These are phyloP conservation scores for Clarias batrachus DNA, from an alignment of 2,113 vertebrate species.

Conservation along the genomic window DNA sequence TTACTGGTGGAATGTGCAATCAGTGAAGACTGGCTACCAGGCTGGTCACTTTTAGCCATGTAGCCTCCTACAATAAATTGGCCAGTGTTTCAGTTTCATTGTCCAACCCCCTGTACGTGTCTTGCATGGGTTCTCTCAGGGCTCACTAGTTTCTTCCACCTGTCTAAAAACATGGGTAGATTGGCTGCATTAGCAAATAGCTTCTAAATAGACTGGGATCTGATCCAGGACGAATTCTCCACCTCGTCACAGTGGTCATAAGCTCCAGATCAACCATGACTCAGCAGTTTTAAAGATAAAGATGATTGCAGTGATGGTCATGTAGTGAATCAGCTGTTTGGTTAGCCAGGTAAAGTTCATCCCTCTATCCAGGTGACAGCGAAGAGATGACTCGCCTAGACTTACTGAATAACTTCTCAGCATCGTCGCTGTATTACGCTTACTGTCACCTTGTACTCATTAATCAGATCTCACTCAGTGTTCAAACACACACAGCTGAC, in stretches of 20 bases:
- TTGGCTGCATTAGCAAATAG: neutral
- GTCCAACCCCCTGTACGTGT: too few relatives aligned
- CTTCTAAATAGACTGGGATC: neutral
- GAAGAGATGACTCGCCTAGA: neutral
- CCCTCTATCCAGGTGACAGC: neutral
- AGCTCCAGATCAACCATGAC: neutral
- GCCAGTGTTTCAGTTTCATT: too few relatives aligned
- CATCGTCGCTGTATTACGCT: neutral
- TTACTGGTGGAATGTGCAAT: too few relatives aligned
- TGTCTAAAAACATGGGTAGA: neutral
- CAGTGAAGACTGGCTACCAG: too few relatives aligned
- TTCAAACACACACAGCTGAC: neutral
- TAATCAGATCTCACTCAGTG: constrained; percentile 22
- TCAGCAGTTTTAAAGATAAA: neutral
- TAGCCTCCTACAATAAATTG: too few relatives aligned
- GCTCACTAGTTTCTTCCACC: neutral
- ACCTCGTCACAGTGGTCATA: neutral
- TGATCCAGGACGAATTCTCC: neutral
- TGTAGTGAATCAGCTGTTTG: neutral
- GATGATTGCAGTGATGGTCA: neutral
- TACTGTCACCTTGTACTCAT: constrained; percentile 1
- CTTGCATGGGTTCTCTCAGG: neutral
- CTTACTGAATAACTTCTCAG: neutral
- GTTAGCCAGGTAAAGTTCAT: neutral
- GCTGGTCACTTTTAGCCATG: too few relatives aligned